phyloP scores from a whole-genome alignment of 92 coral and sea anemone species.

The Virgularia gustaviana region DNA sequence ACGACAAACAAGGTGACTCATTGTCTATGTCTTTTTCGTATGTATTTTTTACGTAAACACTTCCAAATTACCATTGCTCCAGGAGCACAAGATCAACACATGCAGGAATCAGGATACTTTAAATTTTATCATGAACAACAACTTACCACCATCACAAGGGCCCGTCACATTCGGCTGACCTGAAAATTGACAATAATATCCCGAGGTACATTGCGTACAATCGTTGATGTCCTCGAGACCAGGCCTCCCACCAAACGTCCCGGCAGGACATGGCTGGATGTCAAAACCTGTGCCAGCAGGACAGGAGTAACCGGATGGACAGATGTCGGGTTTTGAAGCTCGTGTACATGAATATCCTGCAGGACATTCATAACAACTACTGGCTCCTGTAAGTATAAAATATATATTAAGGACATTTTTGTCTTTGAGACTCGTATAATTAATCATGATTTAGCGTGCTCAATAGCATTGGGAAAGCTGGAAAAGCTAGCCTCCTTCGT shows the following conservation, averaged over 20 bases:
- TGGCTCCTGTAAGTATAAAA: conserved; percentile 58
- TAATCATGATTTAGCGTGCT: no score
- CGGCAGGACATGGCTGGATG: conserved; percentile 85
- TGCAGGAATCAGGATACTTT: background rate
- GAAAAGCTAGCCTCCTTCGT: no score
- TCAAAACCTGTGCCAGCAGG: conserved; percentile 82
- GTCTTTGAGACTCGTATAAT: no score
- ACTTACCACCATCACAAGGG: conserved; percentile 73
- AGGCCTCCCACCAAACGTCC: conserved; percentile 77
- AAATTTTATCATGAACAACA: background rate
- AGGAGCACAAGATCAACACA: background rate
- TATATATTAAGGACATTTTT: no score
- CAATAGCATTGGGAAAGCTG: no score
- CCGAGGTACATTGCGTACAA: conserved; percentile 84
- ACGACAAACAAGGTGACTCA: no score
- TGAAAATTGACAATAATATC: conserved; percentile 72
- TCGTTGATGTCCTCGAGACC: conserved; percentile 63
- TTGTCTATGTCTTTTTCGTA: no score
- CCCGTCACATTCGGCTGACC: conserved; percentile 79
- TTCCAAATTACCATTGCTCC: background rate
- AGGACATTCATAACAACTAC: conserved; percentile 80
- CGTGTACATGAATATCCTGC: conserved; percentile 85
- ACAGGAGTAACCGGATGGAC: conserved; percentile 96
- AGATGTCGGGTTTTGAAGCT: conserved; percentile 77
- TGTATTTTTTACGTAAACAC: background rate